Percentiles rank a stretch among this genome's conserved stretches.
phyloP scores from a whole-genome alignment of 2,797 vertebrate species.

The Cynodonichthys magdalenae region DNA sequence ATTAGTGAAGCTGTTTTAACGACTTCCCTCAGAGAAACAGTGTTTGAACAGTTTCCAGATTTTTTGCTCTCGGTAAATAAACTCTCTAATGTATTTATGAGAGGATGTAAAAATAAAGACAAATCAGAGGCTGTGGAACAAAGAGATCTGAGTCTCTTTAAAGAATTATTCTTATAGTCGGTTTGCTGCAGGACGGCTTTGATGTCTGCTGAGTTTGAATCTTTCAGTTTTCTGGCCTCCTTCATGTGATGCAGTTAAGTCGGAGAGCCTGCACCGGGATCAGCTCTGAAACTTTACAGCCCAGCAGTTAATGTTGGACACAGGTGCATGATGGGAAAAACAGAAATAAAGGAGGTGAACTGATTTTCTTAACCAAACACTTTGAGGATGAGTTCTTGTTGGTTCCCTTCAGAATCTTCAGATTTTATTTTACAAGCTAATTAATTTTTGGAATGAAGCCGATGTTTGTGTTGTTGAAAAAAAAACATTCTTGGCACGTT shows the following conservation, averaged over 20 bases:
- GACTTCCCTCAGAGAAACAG: constrained; percentile 40
- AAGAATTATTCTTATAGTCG: constrained; percentile 1
- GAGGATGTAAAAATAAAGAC: constrained; percentile 14
- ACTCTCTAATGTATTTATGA: constrained; percentile 34
- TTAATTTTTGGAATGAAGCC: constrained; percentile 24
- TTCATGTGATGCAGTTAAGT: constrained; percentile 36
- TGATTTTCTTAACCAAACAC: constrained; percentile 14
- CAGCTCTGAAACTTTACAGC: constrained; percentile 47
- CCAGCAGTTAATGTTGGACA: constrained; percentile 68
- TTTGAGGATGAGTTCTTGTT: constrained; percentile 17
- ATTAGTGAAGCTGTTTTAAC: constrained; percentile 51
- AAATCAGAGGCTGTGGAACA: constrained; percentile 10
- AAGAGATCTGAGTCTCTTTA: constrained; percentile 15
- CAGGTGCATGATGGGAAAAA: constrained; percentile 60
- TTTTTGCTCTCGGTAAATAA: constrained; percentile 32
- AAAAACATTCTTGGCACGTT: background rate
- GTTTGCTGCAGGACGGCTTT: constrained; percentile 16
- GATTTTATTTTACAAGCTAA: constrained; percentile 31
- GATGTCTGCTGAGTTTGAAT: constrained; percentile 12
- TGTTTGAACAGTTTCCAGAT: constrained; percentile 58
- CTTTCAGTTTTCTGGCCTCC: constrained; percentile 17
- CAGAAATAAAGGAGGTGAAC: constrained; percentile 17
- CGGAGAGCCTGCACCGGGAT: constrained; percentile 36
- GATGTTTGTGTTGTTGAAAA: constrained; percentile 1
- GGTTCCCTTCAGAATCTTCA: constrained; percentile 27